Conservation (phyloP, 2,888 invertebrate species). For the Habrosyne pyritoides region DNA sequence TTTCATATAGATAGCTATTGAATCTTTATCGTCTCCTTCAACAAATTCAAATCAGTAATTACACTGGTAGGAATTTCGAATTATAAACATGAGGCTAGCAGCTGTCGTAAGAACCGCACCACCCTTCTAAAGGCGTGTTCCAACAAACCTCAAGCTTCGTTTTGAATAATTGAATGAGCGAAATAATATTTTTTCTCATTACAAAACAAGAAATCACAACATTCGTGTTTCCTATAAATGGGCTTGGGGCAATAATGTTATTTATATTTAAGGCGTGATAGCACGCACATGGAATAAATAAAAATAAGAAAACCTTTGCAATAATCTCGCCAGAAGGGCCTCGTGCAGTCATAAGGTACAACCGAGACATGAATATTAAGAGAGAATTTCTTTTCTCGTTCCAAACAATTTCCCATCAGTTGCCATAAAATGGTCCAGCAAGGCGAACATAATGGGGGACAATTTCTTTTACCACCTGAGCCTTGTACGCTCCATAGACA, state of each 20-base stretch:
- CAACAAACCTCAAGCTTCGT: no score
- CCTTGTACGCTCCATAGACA: slow-evolving; percentile 34
- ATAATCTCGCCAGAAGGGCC: slow-evolving; percentile 42
- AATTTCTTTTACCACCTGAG: slow-evolving; percentile 76
- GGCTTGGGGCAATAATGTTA: slow-evolving; percentile 16
- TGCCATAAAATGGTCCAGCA: slow-evolving; percentile 69
- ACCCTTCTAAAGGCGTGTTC: no score
- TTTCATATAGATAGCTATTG: no score
- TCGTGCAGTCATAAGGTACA: slow-evolving; percentile 44
- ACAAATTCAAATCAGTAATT: no score
- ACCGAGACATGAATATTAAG: slow-evolving; percentile 69
- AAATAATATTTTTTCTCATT: background rate
- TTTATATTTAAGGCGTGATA: slow-evolving; percentile 41
- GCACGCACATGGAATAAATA: slow-evolving; percentile 45
- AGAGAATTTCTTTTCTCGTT: slow-evolving; percentile 48
- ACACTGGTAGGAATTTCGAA: no score
- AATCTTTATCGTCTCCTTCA: no score
- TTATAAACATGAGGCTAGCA: no score
- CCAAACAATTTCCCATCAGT: slow-evolving; percentile 69
- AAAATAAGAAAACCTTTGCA: slow-evolving; percentile 35
- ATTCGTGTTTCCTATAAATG: background rate
- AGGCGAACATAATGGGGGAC: slow-evolving; percentile 69
- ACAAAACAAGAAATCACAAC: background rate
- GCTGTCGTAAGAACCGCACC: no score
- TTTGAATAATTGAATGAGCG: no score